Percentiles rank a stretch among this genome's conserved stretches.
These are phyloP conservation scores for Habroteleia sp. DNA, from an alignment of 2,888 invertebrate genomes.

Conservation along the genomic window DNA sequence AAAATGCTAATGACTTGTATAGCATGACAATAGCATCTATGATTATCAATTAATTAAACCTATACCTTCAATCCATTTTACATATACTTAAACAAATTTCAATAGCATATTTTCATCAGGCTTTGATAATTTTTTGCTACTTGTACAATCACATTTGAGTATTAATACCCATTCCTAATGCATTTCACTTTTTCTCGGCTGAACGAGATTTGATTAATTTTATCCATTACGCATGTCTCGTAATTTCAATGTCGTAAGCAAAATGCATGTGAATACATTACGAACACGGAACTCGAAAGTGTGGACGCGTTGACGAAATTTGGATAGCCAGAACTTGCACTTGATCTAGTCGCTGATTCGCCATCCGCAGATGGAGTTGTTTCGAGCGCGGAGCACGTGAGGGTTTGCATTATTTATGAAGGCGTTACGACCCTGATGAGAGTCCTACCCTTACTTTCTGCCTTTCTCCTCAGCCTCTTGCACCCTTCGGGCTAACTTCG, in stretches of 20 bases:
- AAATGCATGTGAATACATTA: conserved; percentile 45
- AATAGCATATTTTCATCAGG: too few species aligned
- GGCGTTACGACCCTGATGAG: conserved; percentile 72
- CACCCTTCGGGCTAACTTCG: conserved; percentile 54
- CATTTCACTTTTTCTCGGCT: too few species aligned
- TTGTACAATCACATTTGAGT: too few species aligned
- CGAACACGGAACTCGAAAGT: neutral
- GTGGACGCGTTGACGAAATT: conserved; percentile 44
- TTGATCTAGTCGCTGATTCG: conserved; percentile 50
- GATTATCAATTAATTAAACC: too few species aligned
- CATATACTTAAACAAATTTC: too few species aligned
- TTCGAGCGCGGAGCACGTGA: conserved; percentile 56
- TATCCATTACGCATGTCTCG: neutral
- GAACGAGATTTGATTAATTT: too few species aligned
- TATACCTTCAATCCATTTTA: too few species aligned
- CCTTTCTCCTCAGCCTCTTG: conserved; percentile 50
- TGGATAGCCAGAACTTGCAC: conserved; percentile 30
- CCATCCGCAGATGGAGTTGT: conserved; percentile 60
- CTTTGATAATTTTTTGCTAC: too few species aligned
- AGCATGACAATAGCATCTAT: too few species aligned
- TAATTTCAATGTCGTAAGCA: conserved; percentile 30
- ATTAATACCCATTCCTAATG: too few species aligned
- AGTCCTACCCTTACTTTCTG: conserved; percentile 65
- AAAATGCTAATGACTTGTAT: too few species aligned
- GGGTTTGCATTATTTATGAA: conserved; percentile 79